These are phyloP conservation scores for Tachina lurida DNA, from an alignment of 2,888 invertebrate genomes.

Conservation along the genomic window DNA sequence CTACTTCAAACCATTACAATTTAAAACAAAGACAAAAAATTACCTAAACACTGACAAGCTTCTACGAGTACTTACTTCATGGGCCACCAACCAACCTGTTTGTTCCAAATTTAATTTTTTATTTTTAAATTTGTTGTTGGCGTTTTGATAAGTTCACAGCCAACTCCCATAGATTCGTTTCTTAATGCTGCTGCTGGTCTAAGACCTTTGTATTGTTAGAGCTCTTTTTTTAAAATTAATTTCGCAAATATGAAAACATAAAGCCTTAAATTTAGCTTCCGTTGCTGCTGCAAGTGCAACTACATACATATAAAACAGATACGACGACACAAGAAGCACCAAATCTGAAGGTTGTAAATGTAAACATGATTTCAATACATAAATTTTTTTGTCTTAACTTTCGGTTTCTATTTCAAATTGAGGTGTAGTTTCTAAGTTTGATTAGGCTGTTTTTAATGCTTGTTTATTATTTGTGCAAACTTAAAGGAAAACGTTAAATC, in stretches of 20 bases:
- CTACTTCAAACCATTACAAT: neutral
- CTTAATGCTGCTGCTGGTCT: conserved; percentile 22
- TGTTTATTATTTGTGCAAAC: conserved; percentile 15
- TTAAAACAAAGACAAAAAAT: neutral
- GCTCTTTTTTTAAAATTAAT: conserved; percentile 30
- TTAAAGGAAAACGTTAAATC: conserved; percentile 5
- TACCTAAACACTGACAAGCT: conserved; percentile 1
- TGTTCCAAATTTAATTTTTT: conserved; percentile 9
- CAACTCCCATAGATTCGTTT: conserved; percentile 18
- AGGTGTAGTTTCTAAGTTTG: conserved; percentile 33
- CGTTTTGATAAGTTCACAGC: neutral
- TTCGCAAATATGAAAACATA: conserved; percentile 37
- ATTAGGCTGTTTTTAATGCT: conserved; percentile 4
- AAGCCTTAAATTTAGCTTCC: conserved; percentile 59
- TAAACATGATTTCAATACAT: conserved; percentile 42
- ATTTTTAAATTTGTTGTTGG: conserved; percentile 18
- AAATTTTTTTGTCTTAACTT: conserved; percentile 35
- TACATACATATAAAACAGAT: conserved; percentile 13
- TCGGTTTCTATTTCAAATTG: conserved; percentile 60
- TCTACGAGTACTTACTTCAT: no score
- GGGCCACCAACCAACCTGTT: conserved; percentile 10
- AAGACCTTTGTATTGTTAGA: neutral
- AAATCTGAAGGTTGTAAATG: conserved; percentile 58
- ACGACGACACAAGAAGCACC: conserved; percentile 6
- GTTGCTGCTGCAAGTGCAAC: conserved; percentile 41